Conservation (phyloP, 2,888 invertebrate genomes). For the Ethmia dodecea region DNA sequence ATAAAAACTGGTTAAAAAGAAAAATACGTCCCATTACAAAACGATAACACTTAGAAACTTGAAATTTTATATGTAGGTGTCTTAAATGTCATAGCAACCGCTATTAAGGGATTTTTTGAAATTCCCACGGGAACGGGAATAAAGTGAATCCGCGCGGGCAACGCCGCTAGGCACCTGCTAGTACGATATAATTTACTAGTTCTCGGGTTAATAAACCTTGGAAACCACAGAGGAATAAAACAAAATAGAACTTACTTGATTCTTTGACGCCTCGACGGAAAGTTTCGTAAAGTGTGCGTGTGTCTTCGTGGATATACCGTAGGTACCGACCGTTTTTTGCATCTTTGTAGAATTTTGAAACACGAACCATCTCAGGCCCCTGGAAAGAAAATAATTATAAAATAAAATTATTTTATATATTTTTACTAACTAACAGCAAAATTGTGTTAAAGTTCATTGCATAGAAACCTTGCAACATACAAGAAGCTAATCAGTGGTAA, state of each 20-base stretch:
- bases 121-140: no score
- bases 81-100: no score
- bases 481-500: slow-evolving; percentile 51
- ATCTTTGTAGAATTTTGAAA: slow-evolving; percentile 93
- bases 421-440: slow-evolving; percentile 2
- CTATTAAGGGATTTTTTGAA: no score
- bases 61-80: no score
- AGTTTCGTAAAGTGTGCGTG: slow-evolving; percentile 91
- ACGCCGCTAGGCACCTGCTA: no score
- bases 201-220: no score
- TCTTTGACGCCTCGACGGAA: slow-evolving; percentile 95
- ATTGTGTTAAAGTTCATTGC: slow-evolving; percentile 32
- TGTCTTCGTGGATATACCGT: slow-evolving; percentile 90
- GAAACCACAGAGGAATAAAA: neutral
- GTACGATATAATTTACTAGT: no score
- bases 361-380: slow-evolving; percentile 93
- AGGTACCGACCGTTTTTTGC: slow-evolving; percentile 92
- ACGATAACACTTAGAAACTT: no score
- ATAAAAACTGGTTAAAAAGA: no score
- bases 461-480: slow-evolving; percentile 54
- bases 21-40: no score
- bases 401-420: slow-evolving; percentile 6
- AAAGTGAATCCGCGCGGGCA: no score
- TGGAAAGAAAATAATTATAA: slow-evolving; percentile 61
- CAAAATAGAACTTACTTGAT: slow-evolving; percentile 84